A percentile compares a stretch with the other conserved stretches of the same genome.
Conservation (phyloP, 2,113 vertebrate species). For the Ammospiza caudacuta region DNA sequence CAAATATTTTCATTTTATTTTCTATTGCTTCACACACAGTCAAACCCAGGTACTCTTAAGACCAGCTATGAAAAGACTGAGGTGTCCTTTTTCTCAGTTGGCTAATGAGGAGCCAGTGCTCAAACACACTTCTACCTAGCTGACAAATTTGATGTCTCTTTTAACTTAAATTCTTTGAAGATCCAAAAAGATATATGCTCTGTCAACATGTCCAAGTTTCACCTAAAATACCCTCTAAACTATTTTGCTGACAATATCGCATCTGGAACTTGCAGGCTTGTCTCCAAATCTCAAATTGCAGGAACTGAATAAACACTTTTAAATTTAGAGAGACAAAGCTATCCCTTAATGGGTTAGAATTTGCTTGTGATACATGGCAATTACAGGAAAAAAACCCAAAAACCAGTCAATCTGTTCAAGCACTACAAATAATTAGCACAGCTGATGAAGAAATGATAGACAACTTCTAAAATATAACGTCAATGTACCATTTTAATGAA, state of each 20-base stretch:
- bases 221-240: slow-evolving; percentile 26
- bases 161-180: slow-evolving; percentile 25
- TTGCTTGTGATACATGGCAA: background rate
- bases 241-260: background rate
- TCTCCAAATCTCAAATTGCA: background rate
- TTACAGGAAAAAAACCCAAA: background rate
- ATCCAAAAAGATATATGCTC: background rate
- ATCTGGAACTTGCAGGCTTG: background rate
- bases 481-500: background rate
- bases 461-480: background rate
- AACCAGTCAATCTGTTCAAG: background rate
- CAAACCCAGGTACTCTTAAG: background rate
- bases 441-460: background rate
- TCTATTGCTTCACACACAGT: background rate
- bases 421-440: background rate
- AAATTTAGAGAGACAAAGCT: slow-evolving; percentile 1
- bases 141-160: background rate
- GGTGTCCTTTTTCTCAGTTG: background rate
- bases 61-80: background rate
- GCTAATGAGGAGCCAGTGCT: background rate
- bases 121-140: background rate
- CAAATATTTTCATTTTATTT: background rate
- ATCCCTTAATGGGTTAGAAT: background rate
- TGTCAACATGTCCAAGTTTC: background rate
- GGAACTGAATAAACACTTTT: slow-evolving; percentile 14